Percentiles rank a stretch among this genome's conserved stretches.
Conservation (phyloP, 1,140 invertebrate genomes). For the Eumeta japonica region DNA sequence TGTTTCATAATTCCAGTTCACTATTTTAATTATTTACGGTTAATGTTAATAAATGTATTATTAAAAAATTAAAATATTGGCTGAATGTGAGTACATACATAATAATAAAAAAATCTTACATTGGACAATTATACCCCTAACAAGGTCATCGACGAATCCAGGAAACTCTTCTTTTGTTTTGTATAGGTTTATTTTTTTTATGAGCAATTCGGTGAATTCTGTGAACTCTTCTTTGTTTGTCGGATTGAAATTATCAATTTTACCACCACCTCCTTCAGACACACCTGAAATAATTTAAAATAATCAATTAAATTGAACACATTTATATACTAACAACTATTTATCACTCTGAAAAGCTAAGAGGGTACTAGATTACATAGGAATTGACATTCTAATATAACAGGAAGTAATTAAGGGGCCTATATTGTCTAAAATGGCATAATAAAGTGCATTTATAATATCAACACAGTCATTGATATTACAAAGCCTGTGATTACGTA, state of each 20-base stretch:
- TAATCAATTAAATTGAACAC: too few species aligned
- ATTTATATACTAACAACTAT: constrained; percentile 9
- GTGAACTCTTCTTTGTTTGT: constrained; percentile 79
- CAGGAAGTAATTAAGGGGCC: too few species aligned
- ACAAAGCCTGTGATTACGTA: too few species aligned
- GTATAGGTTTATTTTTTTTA: constrained; percentile 69
- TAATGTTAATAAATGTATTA: neutral
- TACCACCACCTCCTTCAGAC: constrained; percentile 49
- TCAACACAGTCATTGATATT: too few species aligned
- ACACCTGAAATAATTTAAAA: constrained; percentile 60
- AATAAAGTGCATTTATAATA: too few species aligned
- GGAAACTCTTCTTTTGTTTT: constrained; percentile 73
- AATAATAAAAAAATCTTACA: constrained; percentile 60
- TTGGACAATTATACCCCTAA: constrained; percentile 74
- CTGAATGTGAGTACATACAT: constrained; percentile 12
- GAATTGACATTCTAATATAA: too few species aligned
- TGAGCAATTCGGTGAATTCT: constrained; percentile 71
- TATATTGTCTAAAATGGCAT: too few species aligned
- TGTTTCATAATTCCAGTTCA: neutral
- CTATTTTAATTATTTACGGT: neutral
- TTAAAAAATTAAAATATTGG: constrained; percentile 12
- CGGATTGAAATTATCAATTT: constrained; percentile 67
- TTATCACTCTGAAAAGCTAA: too few species aligned
- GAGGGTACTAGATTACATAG: too few species aligned
- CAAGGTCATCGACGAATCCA: constrained; percentile 74